Evolutionary conservation across 2,888 invertebrate genomes (phyloP).

Genomic region (Xiphydria camelus): DNA sequence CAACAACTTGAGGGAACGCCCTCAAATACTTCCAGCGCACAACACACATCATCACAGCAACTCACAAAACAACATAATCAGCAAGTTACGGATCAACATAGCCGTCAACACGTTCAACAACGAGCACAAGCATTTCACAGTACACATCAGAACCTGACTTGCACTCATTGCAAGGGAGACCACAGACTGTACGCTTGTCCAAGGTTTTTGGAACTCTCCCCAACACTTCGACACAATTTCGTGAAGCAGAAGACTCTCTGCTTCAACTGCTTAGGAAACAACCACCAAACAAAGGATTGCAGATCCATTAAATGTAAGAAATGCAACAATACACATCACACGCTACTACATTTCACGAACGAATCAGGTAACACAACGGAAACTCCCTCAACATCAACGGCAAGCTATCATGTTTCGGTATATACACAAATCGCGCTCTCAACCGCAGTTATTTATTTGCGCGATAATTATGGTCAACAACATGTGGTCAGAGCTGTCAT

Average conservation of each 20-base stretch:
- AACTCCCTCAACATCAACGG: neutral
- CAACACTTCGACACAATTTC: too few relatives aligned
- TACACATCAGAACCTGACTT: too few relatives aligned
- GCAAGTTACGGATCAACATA: too few relatives aligned
- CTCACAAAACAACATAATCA: too few relatives aligned
- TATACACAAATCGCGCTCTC: conserved; percentile 4
- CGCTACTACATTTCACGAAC: neutral
- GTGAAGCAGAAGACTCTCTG: neutral
- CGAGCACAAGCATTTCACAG: too few relatives aligned
- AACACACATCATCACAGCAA: too few relatives aligned
- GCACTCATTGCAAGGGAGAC: too few relatives aligned
- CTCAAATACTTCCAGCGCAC: too few relatives aligned
- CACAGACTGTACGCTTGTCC: too few relatives aligned
- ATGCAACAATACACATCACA: neutral
- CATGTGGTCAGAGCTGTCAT: conserved; percentile 4
- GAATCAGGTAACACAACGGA: neutral
- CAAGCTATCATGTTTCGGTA: neutral
- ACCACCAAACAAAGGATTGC: neutral
- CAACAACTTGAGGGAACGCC: neutral
- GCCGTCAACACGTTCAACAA: too few relatives aligned
- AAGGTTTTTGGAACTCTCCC: too few relatives aligned
- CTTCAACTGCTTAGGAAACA: neutral
- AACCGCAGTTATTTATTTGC: conserved; percentile 5
- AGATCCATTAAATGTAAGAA: neutral
- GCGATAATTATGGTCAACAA: conserved; percentile 2